Evolutionary conservation across 1,140 invertebrate genomes (phyloP), one percentile per base, ranked within the genome.

Genomic region (Brachionus koreanus): DNA sequence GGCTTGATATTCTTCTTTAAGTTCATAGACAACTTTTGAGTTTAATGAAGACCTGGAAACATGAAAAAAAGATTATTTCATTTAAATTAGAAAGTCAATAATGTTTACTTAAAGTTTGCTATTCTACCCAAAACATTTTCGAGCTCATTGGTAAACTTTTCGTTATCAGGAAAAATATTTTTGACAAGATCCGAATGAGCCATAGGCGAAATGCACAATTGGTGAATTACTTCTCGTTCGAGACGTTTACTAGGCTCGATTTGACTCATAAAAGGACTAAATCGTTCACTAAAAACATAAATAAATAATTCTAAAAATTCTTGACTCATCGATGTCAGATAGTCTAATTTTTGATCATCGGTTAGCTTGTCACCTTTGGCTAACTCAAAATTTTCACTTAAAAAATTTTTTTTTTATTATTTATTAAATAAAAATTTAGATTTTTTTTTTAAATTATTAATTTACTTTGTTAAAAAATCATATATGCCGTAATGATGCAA

Each of bases 211-310:
- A 96, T 95, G 87, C 96, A 98, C 0, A 99, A 90, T 86, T 96
- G 92, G 86, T 99, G 97, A 83, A 98, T 94, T 23, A 99, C 94
- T 89, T 99, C 97, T 85, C 97, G 95, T 86, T 95, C 95, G 33
- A 96, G 91, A 23, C 93, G 91, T 85, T 97, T 95, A 83, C 94
- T 92, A 12, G 91, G 88, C 0, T 91, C 93, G 0, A 97, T 93
- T 75, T 88, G 84, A 35, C 91, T 91, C 46, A 92, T 85, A 13
- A 85, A 91, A 10, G 93, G 92, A 16, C 93, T 91, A 86, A 93
- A 94, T 67, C 97, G 90, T 86, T 98, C 97, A 75, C 65, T 46
- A 23, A 82, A 9, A 52, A 82, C 49, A 42, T 72, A 19, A 33
- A 82, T 52, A 16, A 82, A 25, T 29, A 82, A 42, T 52, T 82